Conservation (phyloP, 2,113 vertebrate species). For the Chinchilla lanigera region DNA sequence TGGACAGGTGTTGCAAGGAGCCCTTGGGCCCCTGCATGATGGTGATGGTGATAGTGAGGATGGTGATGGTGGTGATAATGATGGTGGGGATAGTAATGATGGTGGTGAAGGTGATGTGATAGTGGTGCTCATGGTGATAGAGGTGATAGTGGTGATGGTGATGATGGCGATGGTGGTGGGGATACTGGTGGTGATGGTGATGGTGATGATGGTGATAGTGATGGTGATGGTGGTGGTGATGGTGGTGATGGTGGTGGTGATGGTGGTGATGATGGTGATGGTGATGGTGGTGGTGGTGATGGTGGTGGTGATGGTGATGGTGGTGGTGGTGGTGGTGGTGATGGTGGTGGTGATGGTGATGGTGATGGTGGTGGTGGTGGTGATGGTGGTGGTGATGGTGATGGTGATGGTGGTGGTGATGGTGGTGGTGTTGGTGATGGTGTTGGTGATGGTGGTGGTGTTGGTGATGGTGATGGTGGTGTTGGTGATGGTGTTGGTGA, state of each 20-base stretch:
- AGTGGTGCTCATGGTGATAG: rapidly evolving
- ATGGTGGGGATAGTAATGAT: rapidly evolving
- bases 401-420: too few relatives aligned
- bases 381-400: too few relatives aligned
- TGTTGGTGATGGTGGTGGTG: too few relatives aligned
- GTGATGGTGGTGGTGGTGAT: rapidly evolving
- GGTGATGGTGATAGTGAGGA: neutral
- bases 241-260: rapidly evolving
- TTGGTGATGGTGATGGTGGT: too few relatives aligned
- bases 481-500: too few relatives aligned
- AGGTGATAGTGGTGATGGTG: rapidly evolving
- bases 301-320: rapidly evolving
- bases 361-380: too few relatives aligned
- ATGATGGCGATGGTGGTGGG: rapidly evolving
- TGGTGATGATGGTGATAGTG: rapidly evolving
- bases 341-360: too few relatives aligned
- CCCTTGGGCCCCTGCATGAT: neutral
- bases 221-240: neutral
- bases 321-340: too few relatives aligned
- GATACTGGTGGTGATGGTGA: rapidly evolving
- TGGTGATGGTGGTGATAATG: neutral
- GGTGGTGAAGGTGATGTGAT: rapidly evolving
- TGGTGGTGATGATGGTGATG: rapidly evolving
- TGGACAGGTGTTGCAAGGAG: too few relatives aligned
- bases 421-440: too few relatives aligned